Evolutionary conservation across 2,113 vertebrate genomes (phyloP), one percentile per base, ranked within the genome.

Genomic region (Dromiciops gliroides): DNA sequence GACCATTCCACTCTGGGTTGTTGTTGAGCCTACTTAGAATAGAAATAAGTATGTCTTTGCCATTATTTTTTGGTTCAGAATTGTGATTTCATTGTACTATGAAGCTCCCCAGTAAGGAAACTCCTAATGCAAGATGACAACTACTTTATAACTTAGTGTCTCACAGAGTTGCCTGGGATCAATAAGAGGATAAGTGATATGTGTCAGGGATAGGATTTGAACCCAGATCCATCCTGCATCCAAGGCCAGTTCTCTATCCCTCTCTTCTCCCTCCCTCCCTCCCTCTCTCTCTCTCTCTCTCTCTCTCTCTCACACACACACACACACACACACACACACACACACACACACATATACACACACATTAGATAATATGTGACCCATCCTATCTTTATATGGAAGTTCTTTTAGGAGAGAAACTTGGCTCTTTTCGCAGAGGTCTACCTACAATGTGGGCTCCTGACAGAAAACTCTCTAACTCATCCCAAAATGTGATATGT

Each of bases 401-500:
- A 92, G 26, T 88, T 96, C 51, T 92, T 48, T 91, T 95, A 95
- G 48, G 95, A 96, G n/a, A 50, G 14, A 47, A 91, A 52, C 89
- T 53, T 92, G 48, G 53, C 94, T 93, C 75, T 44, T 90, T 22
- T 7, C 48, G 92, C 44, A 50, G 51, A 92, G 88, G 94, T 97
- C 67, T 97, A 94, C 91, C 93, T 96, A 89, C 95, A 95, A 47
- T 95, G 90, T 51, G 53, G 93, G 51, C 95, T 96, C 96, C 96
- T 95, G 92, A 95, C 89, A 97, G 91, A 91, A 96, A 96, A 94
- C 94, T 75, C 88, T 93, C 37, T 50, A 93, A 95, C 89, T 97
- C 92, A 94, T 50, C 95, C 96, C 97, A 94, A 95, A 90, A 94
- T 14, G n/a, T 14, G 94, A 96, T 97, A 97, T 97, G 97, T 56